Evolutionary conservation across 1,140 invertebrate genomes (phyloP).

Genomic region (Acromyrmex echinatior): DNA sequence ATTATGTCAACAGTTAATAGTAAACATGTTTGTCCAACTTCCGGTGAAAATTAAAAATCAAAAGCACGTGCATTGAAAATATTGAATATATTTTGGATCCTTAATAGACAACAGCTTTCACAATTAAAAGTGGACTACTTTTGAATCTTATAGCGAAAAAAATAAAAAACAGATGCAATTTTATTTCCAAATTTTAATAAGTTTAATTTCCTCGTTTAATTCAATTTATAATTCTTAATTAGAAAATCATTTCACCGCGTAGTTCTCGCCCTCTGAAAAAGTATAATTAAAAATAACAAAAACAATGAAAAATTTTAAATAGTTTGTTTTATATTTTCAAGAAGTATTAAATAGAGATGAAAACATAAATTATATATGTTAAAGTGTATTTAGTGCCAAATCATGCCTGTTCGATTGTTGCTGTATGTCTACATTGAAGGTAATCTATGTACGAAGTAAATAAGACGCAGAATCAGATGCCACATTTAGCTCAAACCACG

Average conservation of each 20-base stretch:
- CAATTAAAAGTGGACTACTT: not conserved
- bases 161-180: not conserved
- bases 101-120: not conserved
- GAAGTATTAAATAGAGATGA: not conserved
- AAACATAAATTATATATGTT: not conserved
- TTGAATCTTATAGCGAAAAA: not conserved
- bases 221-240: not conserved
- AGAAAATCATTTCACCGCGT: not conserved
- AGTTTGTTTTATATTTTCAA: not conserved
- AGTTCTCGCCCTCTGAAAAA: not conserved
- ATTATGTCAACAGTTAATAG: constrained; percentile 6
- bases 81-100: not conserved
- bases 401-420: constrained; percentile 8
- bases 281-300: not conserved
- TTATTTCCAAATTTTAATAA: not conserved
- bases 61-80: constrained; percentile 7
- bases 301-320: not conserved
- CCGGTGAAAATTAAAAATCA: constrained; percentile 23
- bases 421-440: not conserved
- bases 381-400: constrained; percentile 31
- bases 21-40: constrained; percentile 39
- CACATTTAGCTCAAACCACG: constrained; percentile 49
- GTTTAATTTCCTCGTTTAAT: not conserved
- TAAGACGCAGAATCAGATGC: constrained; percentile 61
- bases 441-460: constrained; percentile 28